Evolutionary conservation across 1,140 invertebrate genomes (phyloP).

Genomic region (Metopolophium dirhodum): DNA sequence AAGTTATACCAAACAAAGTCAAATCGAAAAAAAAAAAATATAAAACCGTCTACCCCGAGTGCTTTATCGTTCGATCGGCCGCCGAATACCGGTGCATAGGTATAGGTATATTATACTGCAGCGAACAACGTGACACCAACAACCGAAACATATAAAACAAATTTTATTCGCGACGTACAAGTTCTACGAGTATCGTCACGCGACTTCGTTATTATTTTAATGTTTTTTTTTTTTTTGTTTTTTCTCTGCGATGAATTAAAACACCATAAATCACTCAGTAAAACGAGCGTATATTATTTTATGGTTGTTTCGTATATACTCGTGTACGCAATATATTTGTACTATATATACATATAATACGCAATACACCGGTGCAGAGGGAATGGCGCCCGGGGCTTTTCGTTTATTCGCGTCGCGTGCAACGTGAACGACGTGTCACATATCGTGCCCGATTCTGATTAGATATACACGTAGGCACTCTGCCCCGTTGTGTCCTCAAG

Average conservation of each 20-base stretch:
- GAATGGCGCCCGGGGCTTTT: conserved; percentile 25
- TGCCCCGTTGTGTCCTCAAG: background rate
- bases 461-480: background rate
- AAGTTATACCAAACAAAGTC: background rate
- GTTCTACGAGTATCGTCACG: conserved; percentile 1
- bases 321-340: background rate
- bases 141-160: background rate
- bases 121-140: background rate
- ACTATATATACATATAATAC: background rate
- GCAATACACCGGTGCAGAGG: background rate
- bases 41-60: background rate
- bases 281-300: background rate
- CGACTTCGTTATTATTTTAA: conserved; percentile 8
- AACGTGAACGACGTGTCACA: background rate
- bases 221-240: background rate
- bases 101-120: too few species aligned
- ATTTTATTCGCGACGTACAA: background rate
- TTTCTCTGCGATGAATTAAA: background rate
- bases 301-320: background rate
- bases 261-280: conserved; percentile 13
- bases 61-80: background rate
- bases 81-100: background rate
- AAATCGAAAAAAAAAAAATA: background rate
- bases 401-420: conserved; percentile 17
- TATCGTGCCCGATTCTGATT: background rate